Conservation (phyloP, 2,797 vertebrate genomes). For the Ctenochaetus hawaiiensis region DNA sequence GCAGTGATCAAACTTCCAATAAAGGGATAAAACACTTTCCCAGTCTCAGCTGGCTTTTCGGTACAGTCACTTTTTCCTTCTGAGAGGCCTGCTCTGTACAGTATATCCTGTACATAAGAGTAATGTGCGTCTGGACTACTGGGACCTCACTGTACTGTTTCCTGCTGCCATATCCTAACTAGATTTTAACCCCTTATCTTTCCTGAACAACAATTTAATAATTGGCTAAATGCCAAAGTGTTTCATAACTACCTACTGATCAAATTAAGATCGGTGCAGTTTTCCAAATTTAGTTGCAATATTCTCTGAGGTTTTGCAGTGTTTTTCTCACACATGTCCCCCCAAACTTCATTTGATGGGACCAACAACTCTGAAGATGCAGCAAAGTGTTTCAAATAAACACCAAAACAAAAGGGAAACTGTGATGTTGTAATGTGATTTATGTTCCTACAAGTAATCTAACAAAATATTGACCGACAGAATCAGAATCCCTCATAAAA, state of each 20-base stretch:
- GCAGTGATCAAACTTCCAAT: too few relatives aligned
- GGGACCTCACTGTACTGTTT: conserved; percentile 27
- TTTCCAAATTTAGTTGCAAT: neutral
- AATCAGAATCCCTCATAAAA: too few relatives aligned
- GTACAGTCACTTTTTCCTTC: conserved; percentile 26
- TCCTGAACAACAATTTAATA: conserved; percentile 11
- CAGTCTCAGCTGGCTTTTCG: conserved; percentile 19
- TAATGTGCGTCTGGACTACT: conserved; percentile 15
- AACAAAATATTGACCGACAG: neutral
- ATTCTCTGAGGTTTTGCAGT: neutral
- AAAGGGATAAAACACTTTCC: conserved; percentile 19
- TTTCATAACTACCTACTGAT: neutral
- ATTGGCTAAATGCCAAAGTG: neutral
- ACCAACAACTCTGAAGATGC: neutral
- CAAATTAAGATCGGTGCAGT: neutral
- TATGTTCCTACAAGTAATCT: neutral
- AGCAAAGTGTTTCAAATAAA: neutral
- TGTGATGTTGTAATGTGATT: neutral
- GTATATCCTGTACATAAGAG: conserved; percentile 48
- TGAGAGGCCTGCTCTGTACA: neutral
- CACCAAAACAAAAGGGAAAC: neutral
- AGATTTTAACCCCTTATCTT: conserved; percentile 27
- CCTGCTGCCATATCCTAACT: conserved; percentile 35
- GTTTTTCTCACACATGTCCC: neutral
- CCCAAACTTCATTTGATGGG: neutral